A percentile compares a stretch with the other conserved stretches of the same genome.
Conservation (phyloP, 2,888 invertebrate genomes). For the Dermolepida albohirtum region DNA sequence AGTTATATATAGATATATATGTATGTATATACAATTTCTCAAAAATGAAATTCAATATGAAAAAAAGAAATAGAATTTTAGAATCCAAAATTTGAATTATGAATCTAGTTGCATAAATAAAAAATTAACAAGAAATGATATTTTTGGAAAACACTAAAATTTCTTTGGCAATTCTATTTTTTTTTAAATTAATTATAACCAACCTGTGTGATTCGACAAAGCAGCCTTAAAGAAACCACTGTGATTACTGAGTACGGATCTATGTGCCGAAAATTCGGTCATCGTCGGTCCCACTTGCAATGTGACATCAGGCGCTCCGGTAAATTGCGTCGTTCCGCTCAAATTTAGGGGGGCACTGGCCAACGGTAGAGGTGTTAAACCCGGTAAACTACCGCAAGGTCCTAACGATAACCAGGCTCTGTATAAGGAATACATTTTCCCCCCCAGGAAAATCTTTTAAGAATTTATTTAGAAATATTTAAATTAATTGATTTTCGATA, state of each 20-base stretch:
- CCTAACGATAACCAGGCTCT: constrained; percentile 65
- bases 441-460: no score
- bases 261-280: constrained; percentile 77
- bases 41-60: no score
- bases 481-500: no score
- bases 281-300: constrained; percentile 73
- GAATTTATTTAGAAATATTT: no score
- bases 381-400: constrained; percentile 52
- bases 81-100: no score
- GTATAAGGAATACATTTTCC: constrained; percentile 64
- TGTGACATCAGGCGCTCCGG: constrained; percentile 69
- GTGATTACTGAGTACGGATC: constrained; percentile 73
- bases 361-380: constrained; percentile 44
- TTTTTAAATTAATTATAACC: constrained; percentile 13
- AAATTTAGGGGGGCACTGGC: constrained; percentile 41
- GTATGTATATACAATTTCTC: no score
- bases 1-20: no score
- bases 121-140: no score
- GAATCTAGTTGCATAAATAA: no score
- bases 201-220: constrained; percentile 63
- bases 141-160: no score
- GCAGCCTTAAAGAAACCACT: constrained; percentile 79
- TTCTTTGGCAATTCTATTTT: no score
- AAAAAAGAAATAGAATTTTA: no score
- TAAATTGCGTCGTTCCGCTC: constrained; percentile 43